A percentile compares a stretch with the other conserved stretches of the same genome.
phyloP scores from a whole-genome alignment of 2,888 invertebrate species.

The Hirtodrosophila alboralis region DNA sequence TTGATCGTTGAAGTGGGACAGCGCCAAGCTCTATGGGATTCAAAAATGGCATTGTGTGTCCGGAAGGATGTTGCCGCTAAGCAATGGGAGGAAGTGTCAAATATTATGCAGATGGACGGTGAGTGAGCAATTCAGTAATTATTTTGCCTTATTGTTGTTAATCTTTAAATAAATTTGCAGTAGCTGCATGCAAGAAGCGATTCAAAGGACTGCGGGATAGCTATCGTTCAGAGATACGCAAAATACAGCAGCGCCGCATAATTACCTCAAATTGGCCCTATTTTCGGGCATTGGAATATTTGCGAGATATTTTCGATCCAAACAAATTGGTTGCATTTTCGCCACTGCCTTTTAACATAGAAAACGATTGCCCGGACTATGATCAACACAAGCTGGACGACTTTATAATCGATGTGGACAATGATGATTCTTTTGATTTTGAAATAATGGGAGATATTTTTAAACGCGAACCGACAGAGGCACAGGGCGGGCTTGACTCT shows the following conservation, averaged over 20 bases:
- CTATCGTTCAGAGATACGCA: slow-evolving; percentile 59
- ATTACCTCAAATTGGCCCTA: slow-evolving; percentile 51
- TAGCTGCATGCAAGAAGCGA: slow-evolving; percentile 52
- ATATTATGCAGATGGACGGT: slow-evolving; percentile 54
- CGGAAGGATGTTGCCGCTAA: slow-evolving; percentile 40
- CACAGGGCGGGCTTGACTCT: slow-evolving; percentile 8
- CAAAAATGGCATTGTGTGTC: slow-evolving; percentile 41
- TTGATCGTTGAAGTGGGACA: slow-evolving; percentile 55
- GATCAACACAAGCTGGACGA: slow-evolving; percentile 33
- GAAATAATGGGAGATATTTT: slow-evolving; percentile 68
- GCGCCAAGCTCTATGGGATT: slow-evolving; percentile 60
- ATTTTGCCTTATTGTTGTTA: not conserved
- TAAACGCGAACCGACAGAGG: slow-evolving; percentile 32
- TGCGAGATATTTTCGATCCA: slow-evolving; percentile 61
- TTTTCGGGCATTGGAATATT: slow-evolving; percentile 59
- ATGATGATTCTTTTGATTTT: slow-evolving; percentile 66
- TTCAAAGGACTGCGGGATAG: slow-evolving; percentile 61
- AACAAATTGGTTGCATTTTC: slow-evolving; percentile 41
- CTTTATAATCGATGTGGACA: slow-evolving; percentile 59
- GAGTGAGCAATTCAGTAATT: not conserved
- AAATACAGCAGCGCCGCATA: slow-evolving; percentile 47
- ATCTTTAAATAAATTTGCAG: slow-evolving; percentile 30
- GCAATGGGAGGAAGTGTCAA: slow-evolving; percentile 54
- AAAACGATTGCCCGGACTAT: not conserved
- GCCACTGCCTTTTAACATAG: slow-evolving; percentile 25